Evolutionary conservation across 1,140 invertebrate species (phyloP), one percentile per base, ranked within the genome.

Genomic region (Philotrypesis tridentata): DNA sequence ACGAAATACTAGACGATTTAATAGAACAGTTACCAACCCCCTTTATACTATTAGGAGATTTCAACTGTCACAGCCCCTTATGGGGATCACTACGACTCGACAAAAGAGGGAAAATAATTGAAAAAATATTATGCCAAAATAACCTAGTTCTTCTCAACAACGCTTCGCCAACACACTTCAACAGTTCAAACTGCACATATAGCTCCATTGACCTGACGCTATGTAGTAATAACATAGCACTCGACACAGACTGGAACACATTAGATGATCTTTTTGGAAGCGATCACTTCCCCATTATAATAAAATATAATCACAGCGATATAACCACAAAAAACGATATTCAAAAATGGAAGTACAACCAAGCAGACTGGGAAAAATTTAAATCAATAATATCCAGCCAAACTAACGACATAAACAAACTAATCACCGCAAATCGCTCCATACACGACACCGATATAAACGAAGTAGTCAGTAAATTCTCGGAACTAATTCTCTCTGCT

Each of bases 341-440:
- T 1, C 14, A 71, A 29, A 73, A 48, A 55, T 73, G 40, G 71
- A 88, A 86, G 76, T 85, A 86, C 29, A 63, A 88, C 2, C 73
- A 84, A 81, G 88, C 87, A 1, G 75, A 89, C 68, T 90, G 87
- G 85, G 9, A 11, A 55, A 40, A 33, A 68, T 89, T 84, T 65
- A 55, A 73, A 73, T 48, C 48, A 8, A 43, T 71, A 2, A 72
- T 74, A 0, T 31, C 27, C 27, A 60, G 65, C 2, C 5, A 83
- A 63, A 83, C 72, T 3, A 40, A 84, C 23, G 67, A 86, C 43
- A 43, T 88, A 78, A 68, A 85, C 21, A 67, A 82, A 73, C 25
- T 83, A 33, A 33, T 40, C 63, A 2, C 11, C 0, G 25, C 55
- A 74, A 31, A 29, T 9, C 23, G 37, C n/a, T 27, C 5, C 12